Conservation (phyloP, 2,888 invertebrate species). For the Sepiola atlantica region DNA sequence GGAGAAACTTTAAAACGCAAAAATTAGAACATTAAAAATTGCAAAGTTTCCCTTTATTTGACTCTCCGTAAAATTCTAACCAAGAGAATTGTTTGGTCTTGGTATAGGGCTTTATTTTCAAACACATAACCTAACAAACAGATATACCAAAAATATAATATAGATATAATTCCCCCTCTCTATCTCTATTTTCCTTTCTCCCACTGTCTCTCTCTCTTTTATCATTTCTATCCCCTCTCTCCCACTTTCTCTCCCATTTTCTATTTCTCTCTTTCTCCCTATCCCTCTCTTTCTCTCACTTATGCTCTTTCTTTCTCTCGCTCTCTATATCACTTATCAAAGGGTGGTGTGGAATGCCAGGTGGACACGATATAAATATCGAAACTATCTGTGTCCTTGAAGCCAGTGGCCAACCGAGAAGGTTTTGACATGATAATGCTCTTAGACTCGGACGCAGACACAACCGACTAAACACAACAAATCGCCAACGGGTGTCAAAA, state of each 20-base stretch:
- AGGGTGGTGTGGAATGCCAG: neutral
- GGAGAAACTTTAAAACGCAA: no score
- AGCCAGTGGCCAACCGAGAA: neutral
- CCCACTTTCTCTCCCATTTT: neutral
- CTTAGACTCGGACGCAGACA: neutral
- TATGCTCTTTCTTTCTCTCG: neutral
- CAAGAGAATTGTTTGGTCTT: no score
- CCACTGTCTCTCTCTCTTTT: no score
- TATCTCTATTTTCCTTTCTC: no score
- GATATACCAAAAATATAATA: no score
- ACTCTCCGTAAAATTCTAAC: no score
- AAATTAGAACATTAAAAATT: no score
- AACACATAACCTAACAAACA: no score
- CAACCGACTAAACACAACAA: neutral
- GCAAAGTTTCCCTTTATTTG: no score
- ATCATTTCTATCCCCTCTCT: neutral
- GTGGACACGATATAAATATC: neutral
- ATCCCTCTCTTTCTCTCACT: neutral
- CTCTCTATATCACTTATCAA: neutral
- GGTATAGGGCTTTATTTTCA: no score
- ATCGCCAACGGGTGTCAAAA: neutral
- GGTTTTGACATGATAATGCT: conserved; percentile 20
- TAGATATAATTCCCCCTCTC: no score
- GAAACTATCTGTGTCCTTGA: neutral
- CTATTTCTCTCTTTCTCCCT: neutral